Evolutionary conservation across 1,140 invertebrate genomes (phyloP).

Genomic region (Papilio polyxenes): DNA sequence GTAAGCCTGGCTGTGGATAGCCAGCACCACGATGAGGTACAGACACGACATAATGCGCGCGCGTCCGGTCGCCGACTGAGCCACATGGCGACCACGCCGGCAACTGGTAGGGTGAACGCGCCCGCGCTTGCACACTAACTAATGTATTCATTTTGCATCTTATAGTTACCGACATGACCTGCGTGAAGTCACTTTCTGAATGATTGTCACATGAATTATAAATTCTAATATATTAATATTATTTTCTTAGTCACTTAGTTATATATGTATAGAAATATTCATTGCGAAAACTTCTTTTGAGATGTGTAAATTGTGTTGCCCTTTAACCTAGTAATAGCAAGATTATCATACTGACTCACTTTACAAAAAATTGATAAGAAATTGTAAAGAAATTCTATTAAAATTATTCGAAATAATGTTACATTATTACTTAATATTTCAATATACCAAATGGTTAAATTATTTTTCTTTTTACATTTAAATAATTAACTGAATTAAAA

Average conservation of each 20-base stretch:
- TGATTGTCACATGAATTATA: not conserved
- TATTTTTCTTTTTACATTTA: not conserved
- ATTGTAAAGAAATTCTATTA: not conserved
- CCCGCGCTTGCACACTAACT: not conserved
- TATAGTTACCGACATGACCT: not conserved
- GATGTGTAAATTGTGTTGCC: not conserved
- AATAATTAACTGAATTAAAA: not conserved
- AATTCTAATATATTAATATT: not conserved
- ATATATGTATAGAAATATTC: not conserved
- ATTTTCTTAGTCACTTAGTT: not conserved
- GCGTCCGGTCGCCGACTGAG: constrained; percentile 55
- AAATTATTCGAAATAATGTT: no score
- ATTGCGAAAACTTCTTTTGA: not conserved
- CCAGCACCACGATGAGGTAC: constrained; percentile 49
- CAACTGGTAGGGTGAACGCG: constrained; percentile 41
- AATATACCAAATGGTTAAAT: no score
- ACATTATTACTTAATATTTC: no score
- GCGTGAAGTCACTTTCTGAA: not conserved
- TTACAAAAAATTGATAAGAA: not conserved
- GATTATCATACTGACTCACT: not conserved
- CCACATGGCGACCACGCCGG: constrained; percentile 43
- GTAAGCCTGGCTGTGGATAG: constrained; percentile 54
- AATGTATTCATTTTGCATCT: constrained; percentile 19
- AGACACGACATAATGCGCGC: constrained; percentile 61
- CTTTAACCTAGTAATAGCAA: not conserved